Evolutionary conservation across 2,797 vertebrate species (phyloP), one percentile per base, ranked within the genome.

Genomic region (Clarias laeviceps): DNA sequence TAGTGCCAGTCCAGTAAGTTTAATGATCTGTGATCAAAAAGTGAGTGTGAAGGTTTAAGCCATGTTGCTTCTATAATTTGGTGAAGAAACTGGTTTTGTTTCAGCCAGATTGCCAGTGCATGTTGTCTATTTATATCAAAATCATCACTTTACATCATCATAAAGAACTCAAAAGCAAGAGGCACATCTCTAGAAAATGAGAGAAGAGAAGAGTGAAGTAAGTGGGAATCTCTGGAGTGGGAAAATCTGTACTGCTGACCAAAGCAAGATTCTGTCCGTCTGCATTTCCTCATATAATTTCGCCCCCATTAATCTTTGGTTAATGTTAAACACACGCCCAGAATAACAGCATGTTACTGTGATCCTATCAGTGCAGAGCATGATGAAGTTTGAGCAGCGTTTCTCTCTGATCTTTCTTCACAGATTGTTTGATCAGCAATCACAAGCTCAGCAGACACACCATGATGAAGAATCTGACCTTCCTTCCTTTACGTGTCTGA

Each of bases 391-490:
- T 76, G 32, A 83, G 74, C 27, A 61, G 54, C 34, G 62, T 27
- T 59, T 57, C 57, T 65, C 18, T 82, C 11, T 34, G 40, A 22
- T 81, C 45, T 87, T 57, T 82, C 54, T 79, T 68, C 68, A 50
- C 79, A 86, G 87, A 88, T 81, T 80, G 82, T 86, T 82, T 82
- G 81, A 85, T 74, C 89, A 79, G 84, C 64, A 86, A 70, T 84
- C 68, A 80, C 82, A 50, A 83, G 68, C 72, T 61, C 74, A 76
- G 56, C 73, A 83, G 62, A 64, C 74, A 64, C 74, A 65, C 54
- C 59, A 65, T 70, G 85, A 86, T 87, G 89, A 64, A 82, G 78
- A 87, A 85, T 76, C 78, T 64, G 81, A 59, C 45, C 70, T 86
- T 80, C 85, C 15, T 40, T 70, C 72, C 7, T 57, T 50, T 65